Percentiles rank a stretch among this genome's conserved stretches.
Conservation (phyloP, 2,113 vertebrate genomes). For the Myiagra hebetior region DNA sequence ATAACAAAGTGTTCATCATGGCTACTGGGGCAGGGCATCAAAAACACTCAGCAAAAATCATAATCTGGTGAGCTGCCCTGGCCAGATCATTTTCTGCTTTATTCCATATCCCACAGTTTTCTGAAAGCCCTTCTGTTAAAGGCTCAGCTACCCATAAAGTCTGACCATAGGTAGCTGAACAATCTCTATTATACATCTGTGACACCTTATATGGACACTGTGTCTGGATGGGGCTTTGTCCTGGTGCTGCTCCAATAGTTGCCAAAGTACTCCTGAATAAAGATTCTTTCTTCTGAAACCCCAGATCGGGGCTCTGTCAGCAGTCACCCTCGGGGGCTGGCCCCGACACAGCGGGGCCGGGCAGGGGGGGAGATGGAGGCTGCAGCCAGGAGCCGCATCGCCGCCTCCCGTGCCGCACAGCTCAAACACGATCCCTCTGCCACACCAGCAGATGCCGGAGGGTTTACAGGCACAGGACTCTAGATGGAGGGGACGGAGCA, state of each 20-base stretch:
- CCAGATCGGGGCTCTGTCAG: neutral
- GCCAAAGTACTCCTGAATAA: neutral
- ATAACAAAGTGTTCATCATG: neutral
- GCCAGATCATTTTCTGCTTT: neutral
- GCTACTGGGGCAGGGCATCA: neutral
- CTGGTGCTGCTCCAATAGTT: neutral
- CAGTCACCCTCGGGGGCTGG: rapidly evolving
- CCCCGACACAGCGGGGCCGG: rapidly evolving
- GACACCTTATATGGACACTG: neutral
- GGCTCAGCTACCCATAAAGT: neutral
- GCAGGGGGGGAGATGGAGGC: neutral
- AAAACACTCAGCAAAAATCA: neutral
- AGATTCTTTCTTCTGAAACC: neutral
- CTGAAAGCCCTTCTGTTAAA: neutral
- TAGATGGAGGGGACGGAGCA: neutral
- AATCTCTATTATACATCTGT: neutral
- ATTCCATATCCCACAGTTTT: neutral
- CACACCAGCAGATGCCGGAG: neutral
- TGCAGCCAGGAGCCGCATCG: rapidly evolving
- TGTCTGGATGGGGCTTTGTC: neutral
- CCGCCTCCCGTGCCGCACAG: neutral
- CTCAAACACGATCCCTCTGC: neutral
- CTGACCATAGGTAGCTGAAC: neutral
- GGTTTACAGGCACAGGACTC: neutral
- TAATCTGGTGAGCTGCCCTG: neutral